These are phyloP conservation scores for Enteromius anoplus DNA, from an alignment of 2,797 vertebrate genomes.

Conservation along the genomic window DNA sequence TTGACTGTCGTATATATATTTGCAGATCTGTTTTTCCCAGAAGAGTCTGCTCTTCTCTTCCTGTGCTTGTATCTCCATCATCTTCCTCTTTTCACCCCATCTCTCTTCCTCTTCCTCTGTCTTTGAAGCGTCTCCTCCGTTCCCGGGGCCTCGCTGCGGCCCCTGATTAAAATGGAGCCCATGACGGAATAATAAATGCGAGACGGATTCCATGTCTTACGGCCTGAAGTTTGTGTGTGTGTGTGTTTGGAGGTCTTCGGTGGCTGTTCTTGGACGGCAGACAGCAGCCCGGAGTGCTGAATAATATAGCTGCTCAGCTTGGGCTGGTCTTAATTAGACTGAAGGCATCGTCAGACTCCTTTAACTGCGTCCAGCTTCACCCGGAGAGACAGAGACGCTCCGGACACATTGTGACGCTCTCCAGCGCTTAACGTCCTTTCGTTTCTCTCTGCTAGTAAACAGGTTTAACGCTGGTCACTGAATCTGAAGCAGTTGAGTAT, in stretches of 20 bases:
- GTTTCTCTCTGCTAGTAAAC: neutral
- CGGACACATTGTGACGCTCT: constrained; percentile 29
- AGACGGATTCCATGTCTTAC: constrained; percentile 60
- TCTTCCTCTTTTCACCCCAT: constrained; percentile 44
- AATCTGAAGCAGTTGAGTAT: no score
- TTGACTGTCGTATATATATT: neutral
- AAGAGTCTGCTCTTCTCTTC: neutral
- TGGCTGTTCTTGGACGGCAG: constrained; percentile 67
- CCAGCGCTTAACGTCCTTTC: neutral
- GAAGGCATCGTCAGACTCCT: constrained; percentile 65
- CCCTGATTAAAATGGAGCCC: constrained; percentile 71
- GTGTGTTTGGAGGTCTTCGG: constrained; percentile 37
- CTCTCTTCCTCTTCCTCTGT: constrained; percentile 44
- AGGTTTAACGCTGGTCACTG: neutral
- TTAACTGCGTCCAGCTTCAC: constrained; percentile 78
- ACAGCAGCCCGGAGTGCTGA: constrained; percentile 71
- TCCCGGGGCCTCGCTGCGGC: constrained; percentile 56
- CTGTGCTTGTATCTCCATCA: neutral
- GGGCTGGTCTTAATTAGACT: constrained; percentile 76
- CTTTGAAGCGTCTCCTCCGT: constrained; percentile 58
- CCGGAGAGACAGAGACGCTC: constrained; percentile 30
- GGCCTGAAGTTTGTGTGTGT: constrained; percentile 38
- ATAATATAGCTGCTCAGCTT: constrained; percentile 77
- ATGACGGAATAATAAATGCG: constrained; percentile 68
- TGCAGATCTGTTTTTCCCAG: neutral